Conservation (phyloP, 2,113 vertebrate genomes). For the Erinaceus europaeus region DNA sequence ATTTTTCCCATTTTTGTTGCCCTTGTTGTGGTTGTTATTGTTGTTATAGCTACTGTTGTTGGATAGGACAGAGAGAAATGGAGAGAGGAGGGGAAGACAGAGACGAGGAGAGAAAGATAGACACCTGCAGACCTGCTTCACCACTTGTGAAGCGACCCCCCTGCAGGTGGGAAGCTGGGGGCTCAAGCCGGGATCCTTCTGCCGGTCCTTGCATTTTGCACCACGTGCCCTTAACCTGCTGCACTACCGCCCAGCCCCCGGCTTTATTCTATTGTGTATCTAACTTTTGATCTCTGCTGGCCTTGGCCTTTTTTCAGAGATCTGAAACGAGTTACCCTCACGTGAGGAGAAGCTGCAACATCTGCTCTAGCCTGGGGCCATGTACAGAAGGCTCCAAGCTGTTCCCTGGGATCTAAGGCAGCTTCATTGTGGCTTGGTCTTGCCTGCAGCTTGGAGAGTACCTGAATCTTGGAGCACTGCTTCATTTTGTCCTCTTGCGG, state of each 20-base stretch:
- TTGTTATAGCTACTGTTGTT: too few relatives aligned
- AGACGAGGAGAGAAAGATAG: too few relatives aligned
- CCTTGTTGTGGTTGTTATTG: too few relatives aligned
- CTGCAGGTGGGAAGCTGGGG: too few relatives aligned
- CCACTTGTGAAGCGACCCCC: not conserved
- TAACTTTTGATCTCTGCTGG: not conserved
- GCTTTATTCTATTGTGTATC: not conserved
- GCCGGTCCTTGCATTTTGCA: too few relatives aligned
- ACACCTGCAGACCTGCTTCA: not conserved
- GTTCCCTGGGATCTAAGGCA: not conserved
- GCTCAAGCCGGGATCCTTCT: too few relatives aligned
- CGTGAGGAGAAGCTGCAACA: not conserved
- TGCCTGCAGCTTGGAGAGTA: conserved; percentile 57
- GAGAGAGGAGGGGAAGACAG: too few relatives aligned
- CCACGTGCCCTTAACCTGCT: not conserved
- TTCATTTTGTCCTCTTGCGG: conserved; percentile 97
- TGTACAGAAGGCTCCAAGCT: not conserved
- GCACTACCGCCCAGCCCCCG: not conserved
- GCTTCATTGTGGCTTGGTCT: not conserved
- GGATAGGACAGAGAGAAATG: too few relatives aligned
- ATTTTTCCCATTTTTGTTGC: too few relatives aligned
- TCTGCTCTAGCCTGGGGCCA: not conserved
- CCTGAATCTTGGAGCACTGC: conserved; percentile 96
- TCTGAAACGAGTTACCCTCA: not conserved
- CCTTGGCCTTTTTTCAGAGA: not conserved